Percentiles rank a stretch among this genome's conserved stretches.
Evolutionary conservation across 2,113 vertebrate species (phyloP).

Genomic region (Osmerus eperlanus): DNA sequence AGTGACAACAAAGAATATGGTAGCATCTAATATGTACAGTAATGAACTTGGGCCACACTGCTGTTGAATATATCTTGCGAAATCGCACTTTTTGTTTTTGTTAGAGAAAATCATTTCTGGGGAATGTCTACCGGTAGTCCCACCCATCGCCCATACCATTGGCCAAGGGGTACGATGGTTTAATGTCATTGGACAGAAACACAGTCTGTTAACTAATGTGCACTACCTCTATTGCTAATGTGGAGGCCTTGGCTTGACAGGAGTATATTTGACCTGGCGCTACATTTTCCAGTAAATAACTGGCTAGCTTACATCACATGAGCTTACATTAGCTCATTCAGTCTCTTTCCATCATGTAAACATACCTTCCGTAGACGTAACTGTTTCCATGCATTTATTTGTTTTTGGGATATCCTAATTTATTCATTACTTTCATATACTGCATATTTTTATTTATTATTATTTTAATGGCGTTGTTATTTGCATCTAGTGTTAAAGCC

Average conservation of each 20-base stretch:
- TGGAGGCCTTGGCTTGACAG: slow-evolving; percentile 65
- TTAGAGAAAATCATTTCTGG: slow-evolving; percentile 64
- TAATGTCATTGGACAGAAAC: slow-evolving; percentile 47
- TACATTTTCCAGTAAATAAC: slow-evolving; percentile 10
- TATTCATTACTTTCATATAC: neutral
- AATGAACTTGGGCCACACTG: neutral
- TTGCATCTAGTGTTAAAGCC: neutral
- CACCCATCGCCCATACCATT: slow-evolving; percentile 51
- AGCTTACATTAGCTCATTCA: too few relatives aligned
- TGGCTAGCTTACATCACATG: too few relatives aligned
- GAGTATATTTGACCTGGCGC: slow-evolving; percentile 44
- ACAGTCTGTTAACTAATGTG: slow-evolving; percentile 32
- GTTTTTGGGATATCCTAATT: too few relatives aligned
- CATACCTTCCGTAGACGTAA: too few relatives aligned
- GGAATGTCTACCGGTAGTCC: slow-evolving; percentile 61
- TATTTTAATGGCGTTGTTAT: neutral
- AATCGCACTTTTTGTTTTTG: slow-evolving; percentile 67
- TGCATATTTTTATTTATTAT: neutral
- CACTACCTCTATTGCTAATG: slow-evolving; percentile 35
- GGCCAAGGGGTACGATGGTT: slow-evolving; percentile 35
- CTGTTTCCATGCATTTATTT: too few relatives aligned
- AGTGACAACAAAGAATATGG: slow-evolving; percentile 23
- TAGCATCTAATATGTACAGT: neutral
- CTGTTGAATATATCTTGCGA: slow-evolving; percentile 23
- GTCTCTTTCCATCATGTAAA: too few relatives aligned